Conservation (phyloP, 2,113 vertebrate genomes). For the Corythaixoides concolor region DNA sequence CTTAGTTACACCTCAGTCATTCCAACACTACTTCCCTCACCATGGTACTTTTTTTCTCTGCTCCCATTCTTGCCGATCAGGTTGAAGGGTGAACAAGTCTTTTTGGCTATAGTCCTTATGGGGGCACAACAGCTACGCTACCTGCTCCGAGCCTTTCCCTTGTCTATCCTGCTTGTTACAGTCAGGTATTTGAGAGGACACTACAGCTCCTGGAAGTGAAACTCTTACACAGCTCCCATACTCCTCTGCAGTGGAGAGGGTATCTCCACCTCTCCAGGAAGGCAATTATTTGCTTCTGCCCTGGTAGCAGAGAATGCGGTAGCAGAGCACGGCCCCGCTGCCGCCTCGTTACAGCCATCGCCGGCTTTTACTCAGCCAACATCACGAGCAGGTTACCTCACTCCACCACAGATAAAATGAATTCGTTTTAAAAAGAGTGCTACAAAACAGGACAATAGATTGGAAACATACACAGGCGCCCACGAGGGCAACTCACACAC, state of each 20-base stretch:
- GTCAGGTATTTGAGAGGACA: neutral
- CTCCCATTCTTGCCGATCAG: neutral
- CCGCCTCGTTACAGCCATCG: rapidly evolving
- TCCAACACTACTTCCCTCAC: neutral
- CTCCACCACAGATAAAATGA: neutral
- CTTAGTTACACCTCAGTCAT: neutral
- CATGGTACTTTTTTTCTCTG: neutral
- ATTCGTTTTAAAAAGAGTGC: neutral
- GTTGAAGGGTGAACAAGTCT: neutral
- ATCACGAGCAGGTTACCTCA: neutral
- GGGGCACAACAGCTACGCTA: neutral
- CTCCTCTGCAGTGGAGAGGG: neutral
- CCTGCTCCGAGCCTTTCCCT: neutral
- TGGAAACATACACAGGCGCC: neutral
- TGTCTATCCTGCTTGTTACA: neutral
- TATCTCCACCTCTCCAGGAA: neutral
- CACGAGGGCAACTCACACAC: neutral
- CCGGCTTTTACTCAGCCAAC: neutral
- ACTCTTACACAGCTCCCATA: neutral
- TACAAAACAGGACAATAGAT: neutral
- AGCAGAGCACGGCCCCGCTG: neutral
- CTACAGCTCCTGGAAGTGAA: neutral
- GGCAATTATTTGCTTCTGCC: neutral
- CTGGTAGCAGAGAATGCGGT: neutral
- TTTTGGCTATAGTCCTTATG: neutral